Base-by-base conservation (phyloP, 2,797 vertebrate genomes). In the Leptatherina wallacei region DNA sequence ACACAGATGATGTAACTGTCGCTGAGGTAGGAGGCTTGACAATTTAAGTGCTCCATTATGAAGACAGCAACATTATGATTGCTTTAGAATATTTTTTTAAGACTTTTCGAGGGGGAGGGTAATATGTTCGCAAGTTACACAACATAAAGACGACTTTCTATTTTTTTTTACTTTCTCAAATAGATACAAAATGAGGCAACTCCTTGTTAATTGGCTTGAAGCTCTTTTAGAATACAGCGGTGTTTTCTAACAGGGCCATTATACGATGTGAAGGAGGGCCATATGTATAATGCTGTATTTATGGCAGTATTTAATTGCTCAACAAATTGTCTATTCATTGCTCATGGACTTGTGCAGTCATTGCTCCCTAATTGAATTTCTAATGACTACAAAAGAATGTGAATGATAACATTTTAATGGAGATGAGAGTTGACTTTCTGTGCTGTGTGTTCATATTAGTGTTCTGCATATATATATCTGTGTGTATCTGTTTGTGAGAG, bases 321-420 rank as follows among this genome's bases (percentile, higher is more conserved):
- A 81, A 85, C 84, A 89, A 89, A 92, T 85, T 75, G 78, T 85
- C 85, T 89, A 83, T 87, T 88, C 84, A 85, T 87, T 85, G 72
- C 78, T 75, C 81, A 90, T 84, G 72, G 88, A 87, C 82, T 72
- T 86, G 77, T 78, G 68, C 65, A 85, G 84, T 79, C 82, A 86
- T 92, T 88, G 82, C 81, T 77, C 35, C 65, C 51, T 90, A 91
- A 92, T 87, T 91, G 76, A 88, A 90, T 92, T 89, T 83, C 77
- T 89, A 92, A 92, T 85, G 85, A 84, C 82, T 79, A 73, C 77
- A 27, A 13, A 75, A 78, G 74, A 74, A 77, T 73, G 73, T 80
- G 81, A 88, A 75, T 78, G 71, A 88, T 84, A 80, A 62, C 57
- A 42, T 85, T 82, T 80, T 67, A 82, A 82, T 59, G 52, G 72